Conservation (phyloP, 2,113 vertebrate species). For the Ailurus styani region DNA sequence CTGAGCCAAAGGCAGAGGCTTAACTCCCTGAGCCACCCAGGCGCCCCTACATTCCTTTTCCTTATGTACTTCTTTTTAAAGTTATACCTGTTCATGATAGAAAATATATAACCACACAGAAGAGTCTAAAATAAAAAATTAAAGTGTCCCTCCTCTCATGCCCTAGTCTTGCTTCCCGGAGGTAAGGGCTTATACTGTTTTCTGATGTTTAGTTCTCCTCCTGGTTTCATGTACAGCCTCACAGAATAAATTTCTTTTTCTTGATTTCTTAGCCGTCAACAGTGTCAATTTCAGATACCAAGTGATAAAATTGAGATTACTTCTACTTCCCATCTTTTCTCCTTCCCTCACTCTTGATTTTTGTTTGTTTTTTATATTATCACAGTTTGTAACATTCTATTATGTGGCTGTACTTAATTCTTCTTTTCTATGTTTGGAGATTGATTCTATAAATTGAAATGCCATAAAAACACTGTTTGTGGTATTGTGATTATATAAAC, state of each 20-base stretch:
- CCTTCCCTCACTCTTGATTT: neutral
- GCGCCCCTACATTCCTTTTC: neutral
- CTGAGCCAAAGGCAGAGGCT: no score
- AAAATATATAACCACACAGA: neutral
- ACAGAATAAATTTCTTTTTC: neutral
- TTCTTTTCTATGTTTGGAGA: neutral
- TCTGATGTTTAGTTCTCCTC: neutral
- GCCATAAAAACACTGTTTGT: neutral
- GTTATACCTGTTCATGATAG: neutral
- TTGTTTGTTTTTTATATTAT: neutral
- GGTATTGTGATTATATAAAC: neutral
- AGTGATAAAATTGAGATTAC: neutral
- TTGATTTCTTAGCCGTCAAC: neutral
- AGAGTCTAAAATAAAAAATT: neutral
- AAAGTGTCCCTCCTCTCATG: neutral
- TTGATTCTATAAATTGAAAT: neutral
- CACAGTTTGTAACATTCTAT: neutral
- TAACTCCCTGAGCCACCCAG: no score
- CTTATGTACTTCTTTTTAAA: neutral
- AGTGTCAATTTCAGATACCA: neutral
- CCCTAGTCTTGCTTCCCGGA: neutral
- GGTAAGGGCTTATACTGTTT: neutral
- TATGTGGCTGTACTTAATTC: neutral
- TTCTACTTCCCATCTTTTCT: neutral
- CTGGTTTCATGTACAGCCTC: neutral